Evolutionary conservation across 2,113 vertebrate species (phyloP).

Genomic region (Axis porcinus): DNA sequence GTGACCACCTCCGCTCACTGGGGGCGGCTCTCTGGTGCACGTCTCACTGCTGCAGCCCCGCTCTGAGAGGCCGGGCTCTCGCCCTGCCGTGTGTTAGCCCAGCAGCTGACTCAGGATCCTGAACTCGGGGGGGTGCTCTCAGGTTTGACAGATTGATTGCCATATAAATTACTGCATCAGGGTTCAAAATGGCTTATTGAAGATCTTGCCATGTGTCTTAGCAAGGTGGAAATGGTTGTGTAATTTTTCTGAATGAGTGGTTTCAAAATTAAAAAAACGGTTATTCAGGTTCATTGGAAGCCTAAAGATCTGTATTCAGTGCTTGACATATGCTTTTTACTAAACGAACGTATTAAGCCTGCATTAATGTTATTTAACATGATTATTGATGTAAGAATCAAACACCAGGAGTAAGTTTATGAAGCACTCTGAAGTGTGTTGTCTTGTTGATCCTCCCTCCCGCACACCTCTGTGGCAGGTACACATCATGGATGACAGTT

Average conservation of each 20-base stretch:
- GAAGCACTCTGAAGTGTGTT: neutral
- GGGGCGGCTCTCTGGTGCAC: neutral
- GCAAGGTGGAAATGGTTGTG: neutral
- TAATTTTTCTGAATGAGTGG: neutral
- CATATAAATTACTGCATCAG: neutral
- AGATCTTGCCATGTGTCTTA: neutral
- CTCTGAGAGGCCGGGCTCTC: neutral
- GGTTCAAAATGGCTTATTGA: neutral
- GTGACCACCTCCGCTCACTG: accelerated
- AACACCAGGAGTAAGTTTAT: neutral
- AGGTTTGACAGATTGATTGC: neutral
- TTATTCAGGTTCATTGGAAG: neutral
- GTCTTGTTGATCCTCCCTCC: neutral
- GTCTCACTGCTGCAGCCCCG: neutral
- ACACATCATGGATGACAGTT: accelerated
- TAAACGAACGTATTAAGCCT: neutral
- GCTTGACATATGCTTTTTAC: neutral
- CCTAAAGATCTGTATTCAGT: neutral
- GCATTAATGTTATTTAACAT: neutral
- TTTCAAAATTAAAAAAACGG: neutral
- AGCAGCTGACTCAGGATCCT: neutral
- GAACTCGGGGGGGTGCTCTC: neutral
- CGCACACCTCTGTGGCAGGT: neutral
- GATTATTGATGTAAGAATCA: neutral
- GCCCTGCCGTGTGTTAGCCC: neutral